These are phyloP conservation scores for Myripristis jacobus DNA, from an alignment of 2,797 vertebrate genomes.

Conservation along the genomic window DNA sequence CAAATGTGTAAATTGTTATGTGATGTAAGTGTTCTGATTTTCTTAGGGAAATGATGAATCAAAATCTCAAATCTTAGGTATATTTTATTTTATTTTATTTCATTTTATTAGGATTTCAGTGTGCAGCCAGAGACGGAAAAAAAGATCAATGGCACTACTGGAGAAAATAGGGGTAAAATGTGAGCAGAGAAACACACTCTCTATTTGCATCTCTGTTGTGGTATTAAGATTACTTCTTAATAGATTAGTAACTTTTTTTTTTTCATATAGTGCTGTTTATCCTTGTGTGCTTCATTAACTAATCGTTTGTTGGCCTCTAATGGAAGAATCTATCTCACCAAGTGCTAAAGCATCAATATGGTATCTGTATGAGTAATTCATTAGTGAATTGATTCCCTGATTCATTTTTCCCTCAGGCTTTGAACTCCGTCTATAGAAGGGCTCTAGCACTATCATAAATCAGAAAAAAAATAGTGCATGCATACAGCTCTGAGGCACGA, in stretches of 20 bases:
- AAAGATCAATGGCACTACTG: too few species aligned
- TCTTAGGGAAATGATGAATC: too few species aligned
- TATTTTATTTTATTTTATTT: too few species aligned
- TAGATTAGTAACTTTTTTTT: not conserved
- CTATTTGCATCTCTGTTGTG: not conserved
- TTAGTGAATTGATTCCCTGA: slow-evolving; percentile 16
- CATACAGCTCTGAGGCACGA: not conserved
- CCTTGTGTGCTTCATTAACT: too few species aligned
- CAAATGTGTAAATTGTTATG: too few species aligned
- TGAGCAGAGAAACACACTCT: too few species aligned
- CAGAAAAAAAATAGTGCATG: not conserved
- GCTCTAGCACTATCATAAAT: slow-evolving; percentile 13
- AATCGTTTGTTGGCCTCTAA: not conserved
- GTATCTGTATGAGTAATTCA: slow-evolving; percentile 2
- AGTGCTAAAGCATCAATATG: not conserved
- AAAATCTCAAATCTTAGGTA: too few species aligned
- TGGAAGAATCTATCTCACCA: not conserved
- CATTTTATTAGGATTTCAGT: too few species aligned
- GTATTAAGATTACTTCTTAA: slow-evolving; percentile 10
- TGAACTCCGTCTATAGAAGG: slow-evolving; percentile 11
- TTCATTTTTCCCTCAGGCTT: slow-evolving; percentile 3
- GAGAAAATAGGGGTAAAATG: too few species aligned
- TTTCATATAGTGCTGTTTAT: slow-evolving; percentile 10
- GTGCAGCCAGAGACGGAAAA: too few species aligned
- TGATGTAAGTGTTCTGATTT: too few species aligned